Conservation (phyloP, 1,140 invertebrate genomes). For the Intoshia linei region DNA sequence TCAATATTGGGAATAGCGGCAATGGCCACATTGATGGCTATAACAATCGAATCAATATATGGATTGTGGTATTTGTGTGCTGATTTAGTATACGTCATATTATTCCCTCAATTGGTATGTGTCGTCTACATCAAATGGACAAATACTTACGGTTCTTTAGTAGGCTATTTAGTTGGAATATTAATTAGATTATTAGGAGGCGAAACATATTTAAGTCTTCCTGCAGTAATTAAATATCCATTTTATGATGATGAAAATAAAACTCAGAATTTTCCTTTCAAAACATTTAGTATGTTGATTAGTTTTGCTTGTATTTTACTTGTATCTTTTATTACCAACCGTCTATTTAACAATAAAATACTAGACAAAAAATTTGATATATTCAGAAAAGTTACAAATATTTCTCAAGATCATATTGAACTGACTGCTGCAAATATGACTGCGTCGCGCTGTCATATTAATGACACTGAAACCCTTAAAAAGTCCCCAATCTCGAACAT, state of each 20-base stretch:
- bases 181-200: slow-evolving; percentile 50
- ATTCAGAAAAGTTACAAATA: too few species aligned
- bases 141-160: slow-evolving; percentile 74
- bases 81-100: slow-evolving; percentile 76
- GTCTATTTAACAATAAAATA: background rate
- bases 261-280: slow-evolving; percentile 5
- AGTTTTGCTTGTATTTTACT: background rate
- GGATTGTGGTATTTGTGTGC: slow-evolving; percentile 74
- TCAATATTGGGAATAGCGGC: slow-evolving; percentile 65
- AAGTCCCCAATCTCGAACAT: too few species aligned
- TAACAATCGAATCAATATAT: slow-evolving; percentile 79
- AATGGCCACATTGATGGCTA: slow-evolving; percentile 62
- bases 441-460: too few species aligned
- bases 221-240: slow-evolving; percentile 50
- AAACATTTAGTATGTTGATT: slow-evolving; percentile 4
- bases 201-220: slow-evolving; percentile 44
- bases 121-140: slow-evolving; percentile 55
- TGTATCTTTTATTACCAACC: background rate
- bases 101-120: slow-evolving; percentile 83
- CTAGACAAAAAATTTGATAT: too few species aligned
- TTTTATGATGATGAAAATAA: slow-evolving; percentile 3
- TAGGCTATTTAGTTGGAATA: slow-evolving; percentile 46
- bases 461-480: too few species aligned
- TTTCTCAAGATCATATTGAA: too few species aligned
- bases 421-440: too few species aligned